phyloP scores from a whole-genome alignment of 2,888 invertebrate species.

The Bimastos eiseni region DNA sequence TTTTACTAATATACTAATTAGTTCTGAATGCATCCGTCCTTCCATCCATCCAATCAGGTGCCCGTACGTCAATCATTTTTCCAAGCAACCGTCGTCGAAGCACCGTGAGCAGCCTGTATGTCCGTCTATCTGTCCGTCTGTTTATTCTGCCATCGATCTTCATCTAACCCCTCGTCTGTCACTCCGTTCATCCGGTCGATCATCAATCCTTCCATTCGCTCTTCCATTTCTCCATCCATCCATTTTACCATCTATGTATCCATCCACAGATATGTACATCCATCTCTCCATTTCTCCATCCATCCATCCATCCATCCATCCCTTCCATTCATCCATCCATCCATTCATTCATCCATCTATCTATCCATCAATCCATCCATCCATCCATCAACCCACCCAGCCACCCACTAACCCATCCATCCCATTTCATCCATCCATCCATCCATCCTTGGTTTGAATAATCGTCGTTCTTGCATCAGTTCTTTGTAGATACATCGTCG shows the following conservation, averaged over 20 bases:
- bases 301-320: background rate
- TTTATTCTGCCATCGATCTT: no score
- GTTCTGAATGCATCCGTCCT: no score
- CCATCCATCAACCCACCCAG: background rate
- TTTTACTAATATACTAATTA: no score
- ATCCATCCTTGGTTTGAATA: background rate
- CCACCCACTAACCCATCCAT: background rate
- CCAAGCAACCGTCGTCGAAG: no score
- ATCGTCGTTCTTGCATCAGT: background rate
- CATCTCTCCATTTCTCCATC: background rate
- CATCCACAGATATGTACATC: background rate
- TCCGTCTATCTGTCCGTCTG: no score
- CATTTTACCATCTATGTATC: background rate
- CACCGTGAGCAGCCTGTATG: no score
- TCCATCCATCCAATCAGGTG: no score
- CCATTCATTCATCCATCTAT: background rate
- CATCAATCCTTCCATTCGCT: background rate
- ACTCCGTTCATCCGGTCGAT: background rate
- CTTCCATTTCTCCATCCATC: background rate
- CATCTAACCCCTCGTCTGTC: no score
- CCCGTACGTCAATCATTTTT: no score
- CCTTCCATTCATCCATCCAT: background rate
- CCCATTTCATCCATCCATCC: background rate
- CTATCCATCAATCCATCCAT: background rate
- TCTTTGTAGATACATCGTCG: background rate